These are phyloP conservation scores for Calypte anna DNA, from an alignment of 2,113 vertebrate species.

Conservation along the genomic window DNA sequence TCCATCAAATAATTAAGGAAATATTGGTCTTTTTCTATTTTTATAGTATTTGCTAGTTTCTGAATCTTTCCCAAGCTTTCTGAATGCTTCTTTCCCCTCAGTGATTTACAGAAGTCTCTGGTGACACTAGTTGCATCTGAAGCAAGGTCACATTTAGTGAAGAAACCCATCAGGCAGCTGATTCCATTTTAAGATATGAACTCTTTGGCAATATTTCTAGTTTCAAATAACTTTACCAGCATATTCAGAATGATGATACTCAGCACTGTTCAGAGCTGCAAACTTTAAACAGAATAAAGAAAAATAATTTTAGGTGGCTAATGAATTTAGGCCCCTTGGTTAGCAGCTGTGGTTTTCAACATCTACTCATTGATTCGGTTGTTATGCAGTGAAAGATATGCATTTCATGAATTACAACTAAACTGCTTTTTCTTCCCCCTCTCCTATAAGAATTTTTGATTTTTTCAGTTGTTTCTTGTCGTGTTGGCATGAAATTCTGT, in stretches of 20 bases:
- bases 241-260: neutral
- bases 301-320: neutral
- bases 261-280: neutral
- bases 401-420: neutral
- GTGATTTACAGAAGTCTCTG: neutral
- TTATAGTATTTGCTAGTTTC: neutral
- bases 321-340: neutral
- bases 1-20: conserved; percentile 26
- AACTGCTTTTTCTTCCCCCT: neutral
- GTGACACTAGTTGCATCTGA: neutral
- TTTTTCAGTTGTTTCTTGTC: neutral
- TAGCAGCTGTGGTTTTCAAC: neutral
- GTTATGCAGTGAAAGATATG: neutral
- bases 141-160: neutral
- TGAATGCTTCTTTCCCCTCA: neutral
- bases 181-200: neutral
- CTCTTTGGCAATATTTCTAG: neutral
- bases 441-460: neutral
- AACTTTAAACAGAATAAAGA: neutral
- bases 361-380: neutral
- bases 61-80: neutral
- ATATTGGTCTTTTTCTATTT: neutral
- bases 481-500: neutral
- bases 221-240: neutral
- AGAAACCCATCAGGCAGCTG: neutral